phyloP scores from a whole-genome alignment of 2,113 vertebrate species.

The Entomyzon cyanotis region DNA sequence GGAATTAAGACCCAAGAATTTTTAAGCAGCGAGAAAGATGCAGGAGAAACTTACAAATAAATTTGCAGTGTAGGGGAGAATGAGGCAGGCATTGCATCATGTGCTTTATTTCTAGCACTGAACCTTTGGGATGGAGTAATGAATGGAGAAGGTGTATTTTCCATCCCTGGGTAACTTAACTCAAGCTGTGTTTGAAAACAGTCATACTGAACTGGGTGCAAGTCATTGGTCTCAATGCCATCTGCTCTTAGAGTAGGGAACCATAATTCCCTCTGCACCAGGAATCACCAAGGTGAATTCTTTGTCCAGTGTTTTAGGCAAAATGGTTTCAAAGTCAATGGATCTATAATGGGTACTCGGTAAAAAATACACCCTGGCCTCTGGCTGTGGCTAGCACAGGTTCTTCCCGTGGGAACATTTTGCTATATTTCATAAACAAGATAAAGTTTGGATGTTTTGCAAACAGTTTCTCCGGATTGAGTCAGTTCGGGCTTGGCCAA shows the following conservation, averaged over 20 bases:
- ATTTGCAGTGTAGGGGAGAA: background rate
- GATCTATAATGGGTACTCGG: background rate
- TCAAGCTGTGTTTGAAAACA: background rate
- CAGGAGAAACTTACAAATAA: background rate
- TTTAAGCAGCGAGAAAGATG: background rate
- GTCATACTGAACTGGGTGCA: background rate
- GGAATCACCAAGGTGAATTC: background rate
- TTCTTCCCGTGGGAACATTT: too few relatives aligned
- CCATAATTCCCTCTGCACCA: background rate
- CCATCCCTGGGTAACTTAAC: background rate
- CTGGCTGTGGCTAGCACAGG: too few relatives aligned
- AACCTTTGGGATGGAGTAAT: background rate
- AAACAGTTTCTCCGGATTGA: too few relatives aligned
- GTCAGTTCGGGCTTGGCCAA: too few relatives aligned
- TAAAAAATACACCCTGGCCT: background rate
- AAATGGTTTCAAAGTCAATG: background rate
- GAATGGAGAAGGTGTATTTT: background rate
- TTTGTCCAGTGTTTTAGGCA: background rate
- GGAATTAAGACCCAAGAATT: conserved; percentile 22
- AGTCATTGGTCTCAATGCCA: background rate
- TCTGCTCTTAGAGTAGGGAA: background rate
- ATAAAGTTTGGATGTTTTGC: too few relatives aligned
- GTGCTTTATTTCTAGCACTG: background rate
- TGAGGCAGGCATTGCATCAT: background rate
- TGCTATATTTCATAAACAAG: too few relatives aligned